These are phyloP conservation scores for Stegodyphus mimosarum DNA, from an alignment of 1,140 invertebrate species.

Conservation along the genomic window DNA sequence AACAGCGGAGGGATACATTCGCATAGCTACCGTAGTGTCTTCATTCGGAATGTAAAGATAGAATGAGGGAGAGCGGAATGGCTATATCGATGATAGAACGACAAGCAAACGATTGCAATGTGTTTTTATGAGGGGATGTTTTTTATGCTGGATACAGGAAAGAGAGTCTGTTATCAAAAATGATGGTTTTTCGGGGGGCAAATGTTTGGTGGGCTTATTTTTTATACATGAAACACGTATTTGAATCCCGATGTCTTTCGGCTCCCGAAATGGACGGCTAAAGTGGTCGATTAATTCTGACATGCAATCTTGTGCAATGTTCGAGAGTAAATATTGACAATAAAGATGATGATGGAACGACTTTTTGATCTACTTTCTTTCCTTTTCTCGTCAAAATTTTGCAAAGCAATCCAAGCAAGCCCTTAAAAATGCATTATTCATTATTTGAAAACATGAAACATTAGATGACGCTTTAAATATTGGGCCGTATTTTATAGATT, in stretches of 20 bases:
- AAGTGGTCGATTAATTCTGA: constrained; percentile 32
- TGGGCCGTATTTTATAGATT: too few species aligned
- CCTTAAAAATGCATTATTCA: not conserved
- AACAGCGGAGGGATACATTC: constrained; percentile 40
- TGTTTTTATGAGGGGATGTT: constrained; percentile 21
- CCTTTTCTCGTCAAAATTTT: not conserved
- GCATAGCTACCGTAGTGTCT: constrained; percentile 12
- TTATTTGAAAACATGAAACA: not conserved
- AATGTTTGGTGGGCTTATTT: constrained; percentile 23
- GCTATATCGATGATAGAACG: constrained; percentile 50
- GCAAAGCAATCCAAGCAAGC: too few species aligned
- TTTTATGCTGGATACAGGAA: constrained; percentile 6
- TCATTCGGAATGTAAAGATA: constrained; percentile 30
- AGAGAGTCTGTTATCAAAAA: constrained; percentile 40
- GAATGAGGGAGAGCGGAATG: constrained; percentile 14
- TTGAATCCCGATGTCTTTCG: constrained; percentile 3
- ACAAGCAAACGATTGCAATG: constrained; percentile 47
- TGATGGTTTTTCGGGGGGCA: constrained; percentile 20
- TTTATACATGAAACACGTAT: constrained; percentile 27
- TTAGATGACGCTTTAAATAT: too few species aligned
- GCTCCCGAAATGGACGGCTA: not conserved
- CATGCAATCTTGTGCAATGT: constrained; percentile 12
- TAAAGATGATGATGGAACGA: constrained; percentile 12
- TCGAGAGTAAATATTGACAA: constrained; percentile 5
- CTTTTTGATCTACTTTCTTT: not conserved